Base-by-base conservation (phyloP, 2,888 invertebrate species). In the Pelosia muscerda region DNA sequence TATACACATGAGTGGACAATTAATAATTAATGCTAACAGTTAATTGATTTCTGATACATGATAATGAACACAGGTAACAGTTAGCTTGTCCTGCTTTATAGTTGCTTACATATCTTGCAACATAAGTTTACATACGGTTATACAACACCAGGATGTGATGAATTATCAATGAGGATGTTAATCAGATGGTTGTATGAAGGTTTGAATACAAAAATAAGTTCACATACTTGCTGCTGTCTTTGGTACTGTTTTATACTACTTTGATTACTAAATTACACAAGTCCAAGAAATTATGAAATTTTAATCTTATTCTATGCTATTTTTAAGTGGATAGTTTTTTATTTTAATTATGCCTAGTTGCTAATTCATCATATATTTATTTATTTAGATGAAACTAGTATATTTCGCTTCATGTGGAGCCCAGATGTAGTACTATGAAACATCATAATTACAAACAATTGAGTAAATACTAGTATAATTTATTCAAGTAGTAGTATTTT, bases 1-100 rank as follows among this genome's bases (percentile, higher is more conserved):
- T 71, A 69, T 73, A 75, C 74, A 76, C 77, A 76, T 81, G 75
- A 81, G 80, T 81, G 82, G 81, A 76, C 78, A 77, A 85, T 87
- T 82, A 84, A 84, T 86, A 87, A 86, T 28, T 26, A 57, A 31
- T 84, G 74, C 72, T 83, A 86, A 85, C 87, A 83, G 86, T 86
- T 80, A 78, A 82, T 86, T 88, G 86, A 81, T 84, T 85, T 86
- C 81, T 89, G 84, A 88, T 89, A 89, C 87, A 68, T 87, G n/a
- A 49, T 49, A n/a, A 84, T 87, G 83, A 87, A 85, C n/a, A n/a
- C n/a, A n/a, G 85, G 73, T 82, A 87, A 89, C 88, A 87, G 86
- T 85, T 77, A 71, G 54, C 28, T 63, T 74, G 74, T 76, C 72
- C 76, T 69, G 72, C 63, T 78, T 78, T 59, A 81, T 81, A 65